Conservation (phyloP, 2,113 vertebrate genomes). For the Heterocephalus glaber region DNA sequence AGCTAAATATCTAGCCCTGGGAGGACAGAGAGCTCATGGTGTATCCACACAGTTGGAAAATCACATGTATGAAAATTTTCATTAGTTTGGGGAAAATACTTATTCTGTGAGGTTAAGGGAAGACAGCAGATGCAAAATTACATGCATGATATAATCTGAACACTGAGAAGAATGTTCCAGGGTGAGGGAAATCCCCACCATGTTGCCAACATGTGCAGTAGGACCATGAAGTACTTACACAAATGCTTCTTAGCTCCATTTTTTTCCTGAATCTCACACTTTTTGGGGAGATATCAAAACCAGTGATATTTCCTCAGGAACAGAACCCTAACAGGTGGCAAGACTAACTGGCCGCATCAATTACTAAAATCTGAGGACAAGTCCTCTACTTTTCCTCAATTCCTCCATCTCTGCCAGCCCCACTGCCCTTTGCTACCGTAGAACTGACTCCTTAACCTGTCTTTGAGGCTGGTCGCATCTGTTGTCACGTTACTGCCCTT, state of each 20-base stretch:
- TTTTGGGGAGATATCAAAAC: background rate
- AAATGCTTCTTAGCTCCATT: background rate
- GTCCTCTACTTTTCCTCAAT: background rate
- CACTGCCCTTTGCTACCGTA: background rate
- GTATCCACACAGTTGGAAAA: slow-evolving; percentile 1
- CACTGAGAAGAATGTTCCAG: slow-evolving; percentile 14
- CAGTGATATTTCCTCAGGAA: background rate
- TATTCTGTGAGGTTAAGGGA: background rate
- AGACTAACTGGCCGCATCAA: background rate
- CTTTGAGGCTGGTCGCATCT: background rate
- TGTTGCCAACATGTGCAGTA: background rate
- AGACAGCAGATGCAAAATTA: slow-evolving; percentile 26
- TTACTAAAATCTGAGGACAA: background rate
- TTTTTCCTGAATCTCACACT: background rate
- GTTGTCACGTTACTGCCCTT: background rate
- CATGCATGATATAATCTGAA: slow-evolving; percentile 22
- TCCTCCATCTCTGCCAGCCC: background rate
- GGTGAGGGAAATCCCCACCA: slow-evolving; percentile 58
- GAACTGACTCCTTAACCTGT: background rate
- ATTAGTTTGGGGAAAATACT: slow-evolving; percentile 37
- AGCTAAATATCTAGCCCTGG: background rate
- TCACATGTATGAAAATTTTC: slow-evolving; percentile 50
- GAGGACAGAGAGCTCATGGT: background rate
- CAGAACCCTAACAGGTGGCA: background rate
- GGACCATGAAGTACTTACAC: background rate